Evolutionary conservation across 2,113 vertebrate species (phyloP).

Genomic region (Saguinus imperator): DNA sequence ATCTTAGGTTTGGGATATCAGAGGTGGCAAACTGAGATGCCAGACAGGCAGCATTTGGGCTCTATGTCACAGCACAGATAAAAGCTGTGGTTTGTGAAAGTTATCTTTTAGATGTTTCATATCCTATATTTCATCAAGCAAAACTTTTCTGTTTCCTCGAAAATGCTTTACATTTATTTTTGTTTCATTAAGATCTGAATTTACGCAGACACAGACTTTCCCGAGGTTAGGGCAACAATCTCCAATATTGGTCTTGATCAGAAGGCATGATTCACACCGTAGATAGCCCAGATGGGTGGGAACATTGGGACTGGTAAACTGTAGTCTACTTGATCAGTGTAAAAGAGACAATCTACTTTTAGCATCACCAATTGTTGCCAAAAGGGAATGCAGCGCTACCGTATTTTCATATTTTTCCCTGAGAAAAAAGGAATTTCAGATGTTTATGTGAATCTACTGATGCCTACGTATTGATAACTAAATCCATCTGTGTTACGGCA

Average conservation of each 20-base stretch:
- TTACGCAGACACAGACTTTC: background rate
- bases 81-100: background rate
- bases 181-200: background rate
- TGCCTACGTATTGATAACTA: background rate
- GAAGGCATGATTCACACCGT: background rate
- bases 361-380: background rate
- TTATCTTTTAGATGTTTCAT: background rate
- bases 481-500: background rate
- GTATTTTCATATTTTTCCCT: background rate
- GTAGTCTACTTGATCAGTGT: background rate
- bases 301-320: background rate
- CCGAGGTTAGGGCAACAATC: background rate
- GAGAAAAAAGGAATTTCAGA: background rate
- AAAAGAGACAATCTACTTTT: background rate
- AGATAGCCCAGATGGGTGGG: background rate
- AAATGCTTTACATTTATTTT: slow-evolving; percentile 4
- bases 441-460: background rate
- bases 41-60: background rate
- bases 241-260: background rate
- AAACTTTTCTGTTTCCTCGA: background rate
- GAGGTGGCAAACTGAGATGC: background rate
- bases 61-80: no score
- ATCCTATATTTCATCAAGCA: slow-evolving; percentile 18
- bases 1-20: background rate
- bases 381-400: background rate